Evolutionary conservation across 2,113 vertebrate genomes (phyloP).

Genomic region (Apteryx owenii): DNA sequence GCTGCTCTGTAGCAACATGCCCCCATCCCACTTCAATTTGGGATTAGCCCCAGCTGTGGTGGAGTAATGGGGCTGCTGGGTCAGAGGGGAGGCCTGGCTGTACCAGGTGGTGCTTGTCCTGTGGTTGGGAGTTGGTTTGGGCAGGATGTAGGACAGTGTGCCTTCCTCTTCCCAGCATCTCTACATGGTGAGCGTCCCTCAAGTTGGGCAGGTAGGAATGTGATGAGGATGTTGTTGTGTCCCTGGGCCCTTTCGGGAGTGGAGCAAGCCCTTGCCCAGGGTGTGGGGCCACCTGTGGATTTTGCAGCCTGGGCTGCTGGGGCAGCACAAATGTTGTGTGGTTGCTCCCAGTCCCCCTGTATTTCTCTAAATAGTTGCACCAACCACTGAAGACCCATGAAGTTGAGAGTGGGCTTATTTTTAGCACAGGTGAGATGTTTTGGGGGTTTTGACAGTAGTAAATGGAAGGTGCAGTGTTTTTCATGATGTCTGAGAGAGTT

Average conservation of each 20-base stretch:
- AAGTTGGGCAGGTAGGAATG: neutral
- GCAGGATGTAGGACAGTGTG: neutral
- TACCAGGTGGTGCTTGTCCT: neutral
- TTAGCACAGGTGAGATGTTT: neutral
- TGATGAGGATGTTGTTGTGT: neutral
- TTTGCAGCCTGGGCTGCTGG: no score
- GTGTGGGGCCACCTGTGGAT: no score
- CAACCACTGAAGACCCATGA: neutral
- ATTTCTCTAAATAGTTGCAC: neutral
- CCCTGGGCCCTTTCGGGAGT: neutral
- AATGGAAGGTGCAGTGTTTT: neutral
- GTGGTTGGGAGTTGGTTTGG: accelerated
- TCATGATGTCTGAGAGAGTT: no score
- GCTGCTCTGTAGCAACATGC: neutral
- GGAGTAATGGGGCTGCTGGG: neutral
- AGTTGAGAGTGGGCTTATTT: neutral
- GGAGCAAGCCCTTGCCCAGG: no score
- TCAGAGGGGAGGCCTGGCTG: neutral
- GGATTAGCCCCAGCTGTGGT: neutral
- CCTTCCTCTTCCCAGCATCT: accelerated
- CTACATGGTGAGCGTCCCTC: accelerated
- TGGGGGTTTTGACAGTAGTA: neutral
- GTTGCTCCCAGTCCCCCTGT: neutral
- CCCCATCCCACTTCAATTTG: neutral
- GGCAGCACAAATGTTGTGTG: no score